Base-by-base conservation (phyloP, 2,797 vertebrate species). In the Ateles fusciceps region DNA sequence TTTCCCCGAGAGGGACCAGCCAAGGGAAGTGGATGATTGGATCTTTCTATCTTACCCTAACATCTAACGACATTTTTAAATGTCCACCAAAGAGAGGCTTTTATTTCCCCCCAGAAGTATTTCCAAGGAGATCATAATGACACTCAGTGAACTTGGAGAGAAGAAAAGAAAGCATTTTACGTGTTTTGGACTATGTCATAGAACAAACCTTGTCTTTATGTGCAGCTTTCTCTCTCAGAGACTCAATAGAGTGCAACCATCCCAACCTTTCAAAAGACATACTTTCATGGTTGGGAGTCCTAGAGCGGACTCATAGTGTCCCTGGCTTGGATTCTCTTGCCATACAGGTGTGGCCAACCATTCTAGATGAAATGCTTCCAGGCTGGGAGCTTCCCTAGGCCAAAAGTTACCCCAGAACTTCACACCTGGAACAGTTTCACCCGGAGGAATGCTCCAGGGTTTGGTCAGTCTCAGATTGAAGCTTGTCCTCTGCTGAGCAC, bases 281-380 rank as follows among this genome's bases (percentile, higher is more conserved):
- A 1, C 10, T 36, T 64, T 50, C 12, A 15, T 46, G 22, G 13
- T 9, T 26, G 12, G 39, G 14, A 30, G 3, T 42, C 74, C 57
- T 46, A 64, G 52, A 85, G 52, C 48, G 0, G 44, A 59, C n/a
- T 81, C 7, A 17, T 59, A 10, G 61, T 44, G 39, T 24, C 44
- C 4, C 4, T 21, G 36, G 46, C 52, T 50, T 2, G 2, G 24
- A 22, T 61, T 55, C 61, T 79, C 44, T 50, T 88, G 33, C 76
- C 42, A 1, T 1, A 5, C 68, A 71, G 12, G 2, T 7, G 0
- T 52, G 24, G 14, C 52, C 0, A 1, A 30, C 44, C 21, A 8
- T n/a, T 48, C 61, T 30, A 36, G 55, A 36, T 30, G 39, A 46
- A 44, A 78, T 39, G 13, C 19, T 57, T 85, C 48, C 17, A 7